Conservation (phyloP, 2,888 invertebrate genomes). For the Chymomyza caudatula region DNA sequence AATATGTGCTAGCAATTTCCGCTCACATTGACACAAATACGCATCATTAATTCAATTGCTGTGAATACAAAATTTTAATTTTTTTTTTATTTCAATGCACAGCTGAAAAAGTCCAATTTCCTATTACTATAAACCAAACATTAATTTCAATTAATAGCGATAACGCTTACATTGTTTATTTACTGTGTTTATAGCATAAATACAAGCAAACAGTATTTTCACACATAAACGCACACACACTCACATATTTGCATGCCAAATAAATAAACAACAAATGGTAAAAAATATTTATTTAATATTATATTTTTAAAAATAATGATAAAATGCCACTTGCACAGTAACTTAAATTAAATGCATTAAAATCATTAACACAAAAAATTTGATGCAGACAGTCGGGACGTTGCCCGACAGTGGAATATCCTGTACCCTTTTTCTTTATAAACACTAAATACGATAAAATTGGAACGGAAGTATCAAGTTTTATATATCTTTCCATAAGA, state of each 20-base stretch:
- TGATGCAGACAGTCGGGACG: no score
- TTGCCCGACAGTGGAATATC: no score
- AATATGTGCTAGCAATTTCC: background rate
- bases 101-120: conserved; percentile 39
- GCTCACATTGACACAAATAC: conserved; percentile 19
- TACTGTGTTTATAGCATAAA: conserved; percentile 32
- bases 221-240: background rate
- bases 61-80: conserved; percentile 17
- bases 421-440: no score
- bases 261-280: conserved; percentile 18
- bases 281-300: conserved; percentile 17
- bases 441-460: no score
- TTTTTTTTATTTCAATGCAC: conserved; percentile 14
- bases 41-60: conserved; percentile 32
- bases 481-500: no score
- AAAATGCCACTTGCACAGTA: conserved; percentile 56
- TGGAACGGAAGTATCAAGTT: no score
- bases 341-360: conserved; percentile 68
- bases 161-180: conserved; percentile 61
- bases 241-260: background rate
- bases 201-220: background rate
- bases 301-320: conserved; percentile 49
- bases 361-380: conserved; percentile 46
- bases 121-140: conserved; percentile 45
- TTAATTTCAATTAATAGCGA: conserved; percentile 68